Conservation (phyloP, 1,140 invertebrate genomes). For the Drosophila lini region DNA sequence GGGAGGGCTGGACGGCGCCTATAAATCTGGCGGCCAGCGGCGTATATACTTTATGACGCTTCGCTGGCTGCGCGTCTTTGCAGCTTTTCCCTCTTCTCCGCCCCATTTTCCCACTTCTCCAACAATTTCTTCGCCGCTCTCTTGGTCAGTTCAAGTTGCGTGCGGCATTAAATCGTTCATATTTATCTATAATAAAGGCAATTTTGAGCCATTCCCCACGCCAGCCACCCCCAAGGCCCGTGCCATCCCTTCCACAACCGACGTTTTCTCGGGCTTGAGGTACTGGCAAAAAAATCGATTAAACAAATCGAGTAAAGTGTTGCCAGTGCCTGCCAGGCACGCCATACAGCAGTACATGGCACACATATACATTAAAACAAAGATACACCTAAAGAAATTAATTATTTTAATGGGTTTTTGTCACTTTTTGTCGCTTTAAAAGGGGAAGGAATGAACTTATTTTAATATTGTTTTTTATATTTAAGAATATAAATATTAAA, state of each 20-base stretch:
- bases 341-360: slow-evolving; percentile 46
- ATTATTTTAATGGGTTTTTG: not conserved
- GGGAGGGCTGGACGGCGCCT: slow-evolving; percentile 35
- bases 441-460: too few relatives aligned
- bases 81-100: slow-evolving; percentile 1
- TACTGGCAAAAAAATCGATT: slow-evolving; percentile 78
- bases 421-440: not conserved
- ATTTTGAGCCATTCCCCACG: slow-evolving; percentile 58
- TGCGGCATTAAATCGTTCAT: slow-evolving; percentile 72
- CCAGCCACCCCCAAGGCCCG: slow-evolving; percentile 3
- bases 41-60: slow-evolving; percentile 69
- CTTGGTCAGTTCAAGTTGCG: slow-evolving; percentile 65
- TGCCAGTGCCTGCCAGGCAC: slow-evolving; percentile 60
- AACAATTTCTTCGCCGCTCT: slow-evolving; percentile 3
- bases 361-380: slow-evolving; percentile 21
- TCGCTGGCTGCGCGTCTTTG: slow-evolving; percentile 36
- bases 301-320: slow-evolving; percentile 82
- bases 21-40: slow-evolving; percentile 72
- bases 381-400: slow-evolving; percentile 2
- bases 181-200: slow-evolving; percentile 82
- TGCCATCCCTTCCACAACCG: slow-evolving; percentile 2
- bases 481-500: too few relatives aligned
- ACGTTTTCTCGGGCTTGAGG: slow-evolving; percentile 26
- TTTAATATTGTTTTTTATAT: too few relatives aligned
- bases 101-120: slow-evolving; percentile 4